Evolutionary conservation across 2,888 invertebrate species (phyloP), one percentile per base, ranked within the genome.

Genomic region (Chrysopilus asiliformis): DNA sequence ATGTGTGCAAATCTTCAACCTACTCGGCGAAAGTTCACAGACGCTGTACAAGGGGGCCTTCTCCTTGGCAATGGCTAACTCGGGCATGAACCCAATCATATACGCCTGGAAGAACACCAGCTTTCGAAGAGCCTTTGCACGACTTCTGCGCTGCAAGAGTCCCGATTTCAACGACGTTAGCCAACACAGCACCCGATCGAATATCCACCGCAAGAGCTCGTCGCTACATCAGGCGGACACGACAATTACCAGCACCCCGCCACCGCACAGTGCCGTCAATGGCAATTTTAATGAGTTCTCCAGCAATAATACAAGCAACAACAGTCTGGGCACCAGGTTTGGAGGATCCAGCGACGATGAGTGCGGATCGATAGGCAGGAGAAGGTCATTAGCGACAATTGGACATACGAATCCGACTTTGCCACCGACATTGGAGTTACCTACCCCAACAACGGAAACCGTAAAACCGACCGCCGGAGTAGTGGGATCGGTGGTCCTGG

Each of bases 71-170:
- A 77, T 84, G 67, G 71, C 77, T 35, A 84, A 84, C 58, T 84
- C 83, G 7, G 79, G 79, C 18, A 72, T 83, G 52, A 85, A 85
- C 61, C 85, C 85, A 1, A 64, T 84, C 29, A 83, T 84, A 49
- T 85, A 85, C 64, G 82, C 83, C 19, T 85, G 85, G 84, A 85
- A 85, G 58, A 84, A 83, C 56, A 68, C 74, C 6, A 80, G 76
- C 43, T 84, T 83, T 55, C 72, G 83, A 4, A 70, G 71, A 33
- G 79, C 83, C 2, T 83, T 84, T 53, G 67, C 70, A 19, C 72
- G 73, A 44, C 64, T 82, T 9, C 59, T 82, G 12, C 70, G 72
- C 17, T 80, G 81, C 53, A 70, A 72, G 51, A 66, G 69, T 41
- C 76, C 76, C 0, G 75, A 78, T 49, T 62, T 67, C 2, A 67